These are phyloP conservation scores for Nomada lathburiana DNA, from an alignment of 2,888 invertebrate species.

Conservation along the genomic window DNA sequence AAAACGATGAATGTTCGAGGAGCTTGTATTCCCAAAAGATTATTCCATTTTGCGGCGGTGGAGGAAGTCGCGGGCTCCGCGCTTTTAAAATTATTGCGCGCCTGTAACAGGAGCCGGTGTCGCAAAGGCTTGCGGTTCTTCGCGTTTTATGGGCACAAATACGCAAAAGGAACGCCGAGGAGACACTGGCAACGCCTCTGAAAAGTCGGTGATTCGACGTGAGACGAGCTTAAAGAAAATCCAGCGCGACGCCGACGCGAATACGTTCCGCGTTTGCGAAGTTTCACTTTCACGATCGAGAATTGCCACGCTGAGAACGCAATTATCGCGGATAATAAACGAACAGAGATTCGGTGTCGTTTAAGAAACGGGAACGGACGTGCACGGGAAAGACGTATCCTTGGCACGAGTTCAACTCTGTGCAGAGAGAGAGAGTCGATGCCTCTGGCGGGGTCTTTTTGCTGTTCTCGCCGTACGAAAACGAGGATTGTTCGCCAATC, in stretches of 20 bases:
- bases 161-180: background rate
- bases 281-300: background rate
- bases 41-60: background rate
- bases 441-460: constrained; percentile 39
- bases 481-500: constrained; percentile 38
- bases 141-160: background rate
- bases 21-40: background rate
- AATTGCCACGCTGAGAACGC: background rate
- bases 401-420: constrained; percentile 38
- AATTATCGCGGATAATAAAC: constrained; percentile 41
- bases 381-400: constrained; percentile 11
- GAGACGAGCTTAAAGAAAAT: constrained; percentile 27
- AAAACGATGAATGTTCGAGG: background rate
- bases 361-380: constrained; percentile 34
- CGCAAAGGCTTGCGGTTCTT: background rate
- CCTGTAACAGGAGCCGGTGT: background rate
- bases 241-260: background rate
- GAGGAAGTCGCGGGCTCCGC: background rate
- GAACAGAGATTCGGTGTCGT: constrained; percentile 21
- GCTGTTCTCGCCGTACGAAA: constrained; percentile 25
- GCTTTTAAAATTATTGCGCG: background rate
- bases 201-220: constrained; percentile 4
- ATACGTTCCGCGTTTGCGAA: background rate
- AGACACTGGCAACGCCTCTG: background rate
- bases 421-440: background rate